Conservation (phyloP, 1,140 invertebrate genomes). For the Zaprionus africanus region DNA sequence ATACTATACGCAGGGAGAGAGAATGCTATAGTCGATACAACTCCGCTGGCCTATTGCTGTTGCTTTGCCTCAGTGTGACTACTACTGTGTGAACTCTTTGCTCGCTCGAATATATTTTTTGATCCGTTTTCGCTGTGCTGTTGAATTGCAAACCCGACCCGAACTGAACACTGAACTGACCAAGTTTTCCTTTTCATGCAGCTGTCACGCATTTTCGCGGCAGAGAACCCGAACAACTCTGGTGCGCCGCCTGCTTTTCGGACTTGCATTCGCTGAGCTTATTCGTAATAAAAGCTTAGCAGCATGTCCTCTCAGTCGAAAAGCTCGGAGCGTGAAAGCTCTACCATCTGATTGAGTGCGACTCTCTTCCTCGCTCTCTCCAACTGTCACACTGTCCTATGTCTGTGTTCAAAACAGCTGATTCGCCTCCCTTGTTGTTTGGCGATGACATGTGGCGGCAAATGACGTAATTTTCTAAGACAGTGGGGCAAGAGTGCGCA, state of each 20-base stretch:
- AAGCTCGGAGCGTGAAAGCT: slow-evolving; percentile 52
- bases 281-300: slow-evolving; percentile 62
- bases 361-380: slow-evolving; percentile 3
- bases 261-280: slow-evolving; percentile 48
- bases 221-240: slow-evolving; percentile 45
- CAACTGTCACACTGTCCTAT: background rate
- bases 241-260: slow-evolving; percentile 73
- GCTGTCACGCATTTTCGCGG: slow-evolving; percentile 62
- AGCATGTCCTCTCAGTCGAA: slow-evolving; percentile 24
- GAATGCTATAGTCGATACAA: slow-evolving; percentile 57
- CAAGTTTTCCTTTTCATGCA: slow-evolving; percentile 81
- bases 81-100: slow-evolving; percentile 26
- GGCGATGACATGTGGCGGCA: slow-evolving; percentile 35
- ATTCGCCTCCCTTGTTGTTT: slow-evolving; percentile 42
- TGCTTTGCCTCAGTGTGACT: slow-evolving; percentile 41
- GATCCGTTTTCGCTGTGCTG: slow-evolving; percentile 75
- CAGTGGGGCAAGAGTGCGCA: slow-evolving; percentile 15
- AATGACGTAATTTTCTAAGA: slow-evolving; percentile 68
- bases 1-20: slow-evolving; percentile 10
- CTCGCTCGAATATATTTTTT: slow-evolving; percentile 49
- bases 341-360: slow-evolving; percentile 35
- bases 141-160: slow-evolving; percentile 83
- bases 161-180: slow-evolving; percentile 79
- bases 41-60: slow-evolving; percentile 51
- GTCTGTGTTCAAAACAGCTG: slow-evolving; percentile 53